Evolutionary conservation across 2,113 vertebrate species (phyloP), one percentile per base, ranked within the genome.

Genomic region (Cichladusa arquata): DNA sequence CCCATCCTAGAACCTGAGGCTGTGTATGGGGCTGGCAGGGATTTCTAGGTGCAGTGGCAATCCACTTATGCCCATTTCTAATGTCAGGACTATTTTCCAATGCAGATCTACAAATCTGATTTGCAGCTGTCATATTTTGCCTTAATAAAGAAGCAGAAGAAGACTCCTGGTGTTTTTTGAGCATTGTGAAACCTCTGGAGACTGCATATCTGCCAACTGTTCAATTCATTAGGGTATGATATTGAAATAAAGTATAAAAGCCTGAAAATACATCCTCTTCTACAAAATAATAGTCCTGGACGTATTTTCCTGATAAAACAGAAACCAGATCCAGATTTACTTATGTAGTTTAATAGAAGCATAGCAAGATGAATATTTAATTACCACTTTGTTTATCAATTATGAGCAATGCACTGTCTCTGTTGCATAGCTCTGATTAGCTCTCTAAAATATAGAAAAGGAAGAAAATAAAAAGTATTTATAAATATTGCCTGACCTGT

Each of bases 311-410:
- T 82, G 36, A 56, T 69, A 57, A 67, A 90, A 56, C 18, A 69
- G 53, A 93, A 93, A 82, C 12, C 45, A 84, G 38, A 76, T 17
- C 4, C 20, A 36, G 24, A 67, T 48, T 67, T 79, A 44, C 56
- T 87, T 73, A 36, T 25, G 44, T 38, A 25, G 4, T 44, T 95
- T 96, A 90, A 57, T 19, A 78, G 71, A 91, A 74, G 28, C 24
- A 69, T 45, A 66, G 51, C 17, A 67, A 86, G 61, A 82, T 56
- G 76, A 88, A 61, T 65, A 94, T 74, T 94, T 92, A 86, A 95
- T 85, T 95, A 79, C 19, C 9, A n/a, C 23, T 71, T 60, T 71
- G 33, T 77, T 93, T 86, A 91, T 95, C 70, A 92, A 3, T 71
- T 80, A 66, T 28, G 17, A 83, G 23, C 54, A 84, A 48, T 71